phyloP scores from a whole-genome alignment of 2,113 vertebrate species.

The Romanogobio albipinnatus region DNA sequence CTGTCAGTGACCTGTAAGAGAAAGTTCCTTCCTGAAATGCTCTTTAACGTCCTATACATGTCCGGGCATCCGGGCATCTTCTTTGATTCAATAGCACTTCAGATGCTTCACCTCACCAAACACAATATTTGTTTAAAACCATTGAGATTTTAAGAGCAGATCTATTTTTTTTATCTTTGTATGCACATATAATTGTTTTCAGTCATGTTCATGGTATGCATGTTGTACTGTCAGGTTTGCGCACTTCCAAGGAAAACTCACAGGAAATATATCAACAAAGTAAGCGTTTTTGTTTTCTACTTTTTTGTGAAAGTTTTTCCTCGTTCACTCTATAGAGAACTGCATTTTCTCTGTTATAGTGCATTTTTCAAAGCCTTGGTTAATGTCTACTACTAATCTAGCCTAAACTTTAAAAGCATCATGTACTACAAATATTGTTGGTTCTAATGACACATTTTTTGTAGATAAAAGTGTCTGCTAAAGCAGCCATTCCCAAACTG shows the following conservation, averaged over 20 bases:
- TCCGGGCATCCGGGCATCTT: too few relatives aligned
- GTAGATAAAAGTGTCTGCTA: not conserved
- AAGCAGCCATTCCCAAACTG: too few relatives aligned
- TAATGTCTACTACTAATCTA: not conserved
- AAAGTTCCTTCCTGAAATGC: not conserved
- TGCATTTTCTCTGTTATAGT: not conserved
- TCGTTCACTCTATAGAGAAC: not conserved
- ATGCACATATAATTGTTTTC: too few relatives aligned
- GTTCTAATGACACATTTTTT: not conserved
- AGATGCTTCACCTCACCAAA: not conserved
- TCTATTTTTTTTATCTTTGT: not conserved
- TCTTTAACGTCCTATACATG: not conserved
- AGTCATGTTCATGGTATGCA: not conserved
- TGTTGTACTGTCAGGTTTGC: constrained; percentile 52
- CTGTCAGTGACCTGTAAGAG: constrained; percentile 69
- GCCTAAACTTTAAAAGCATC: not conserved
- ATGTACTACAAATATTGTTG: not conserved
- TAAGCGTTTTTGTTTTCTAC: constrained; percentile 18
- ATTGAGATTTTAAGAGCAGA: too few relatives aligned
- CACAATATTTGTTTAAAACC: not conserved
- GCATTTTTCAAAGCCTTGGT: not conserved
- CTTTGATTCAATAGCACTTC: too few relatives aligned
- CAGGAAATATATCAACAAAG: constrained; percentile 45
- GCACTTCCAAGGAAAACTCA: constrained; percentile 3
- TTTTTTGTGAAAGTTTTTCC: not conserved